Conservation (phyloP, 2,888 invertebrate species). For the Agonopterix arenella region DNA sequence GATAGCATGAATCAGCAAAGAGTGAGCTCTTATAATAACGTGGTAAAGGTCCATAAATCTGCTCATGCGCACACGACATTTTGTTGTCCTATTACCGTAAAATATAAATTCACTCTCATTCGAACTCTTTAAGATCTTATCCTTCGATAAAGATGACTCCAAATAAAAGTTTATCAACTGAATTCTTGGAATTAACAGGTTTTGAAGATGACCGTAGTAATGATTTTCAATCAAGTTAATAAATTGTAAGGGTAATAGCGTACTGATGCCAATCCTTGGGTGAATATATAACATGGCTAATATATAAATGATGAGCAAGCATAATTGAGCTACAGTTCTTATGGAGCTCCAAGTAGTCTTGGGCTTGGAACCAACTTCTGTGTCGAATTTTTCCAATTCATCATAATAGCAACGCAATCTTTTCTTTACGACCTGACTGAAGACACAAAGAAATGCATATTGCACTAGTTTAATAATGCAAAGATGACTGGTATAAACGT, state of each 20-base stretch:
- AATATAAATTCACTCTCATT: constrained; percentile 24
- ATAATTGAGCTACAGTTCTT: constrained; percentile 23
- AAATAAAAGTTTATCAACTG: constrained; percentile 41
- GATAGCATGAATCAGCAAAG: constrained; percentile 41
- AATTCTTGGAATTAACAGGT: constrained; percentile 35
- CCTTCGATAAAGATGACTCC: constrained; percentile 28
- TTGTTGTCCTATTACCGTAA: constrained; percentile 21
- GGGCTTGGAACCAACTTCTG: constrained; percentile 33
- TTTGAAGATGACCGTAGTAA: constrained; percentile 43
- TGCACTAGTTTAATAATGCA: constrained; percentile 5
- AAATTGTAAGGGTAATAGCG: constrained; percentile 18
- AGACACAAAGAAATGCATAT: constrained; percentile 20
- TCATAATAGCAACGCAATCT: constrained; percentile 30
- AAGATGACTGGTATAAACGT: too few species aligned
- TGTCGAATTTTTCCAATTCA: constrained; percentile 37
- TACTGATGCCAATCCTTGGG: neutral
- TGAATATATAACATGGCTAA: too few species aligned
- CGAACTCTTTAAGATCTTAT: constrained; percentile 15
- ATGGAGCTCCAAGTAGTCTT: constrained; percentile 26
- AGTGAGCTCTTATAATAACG: constrained; percentile 37
- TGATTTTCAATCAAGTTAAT: constrained; percentile 32
- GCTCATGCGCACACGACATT: constrained; percentile 20
- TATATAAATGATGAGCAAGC: too few species aligned
- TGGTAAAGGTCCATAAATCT: constrained; percentile 47
- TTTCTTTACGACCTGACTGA: constrained; percentile 27